Percentiles rank a stretch among this genome's conserved stretches.
Evolutionary conservation across 2,797 vertebrate genomes (phyloP).

Genomic region (Peromyscus attwateri): DNA sequence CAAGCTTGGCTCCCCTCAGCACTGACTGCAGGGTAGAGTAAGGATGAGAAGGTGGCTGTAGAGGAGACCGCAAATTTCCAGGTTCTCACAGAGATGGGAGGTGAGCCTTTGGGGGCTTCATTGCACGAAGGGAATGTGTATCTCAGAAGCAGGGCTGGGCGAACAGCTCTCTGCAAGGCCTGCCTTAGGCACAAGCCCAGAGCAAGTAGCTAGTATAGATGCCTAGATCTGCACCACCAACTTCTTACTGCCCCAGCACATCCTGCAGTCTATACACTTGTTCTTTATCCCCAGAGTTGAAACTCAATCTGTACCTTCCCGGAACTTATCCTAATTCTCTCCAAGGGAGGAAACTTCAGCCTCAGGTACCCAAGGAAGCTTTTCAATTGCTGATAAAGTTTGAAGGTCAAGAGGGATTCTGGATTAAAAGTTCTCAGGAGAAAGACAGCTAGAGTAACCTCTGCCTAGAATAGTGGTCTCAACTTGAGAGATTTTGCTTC

Average conservation of each 20-base stretch:
- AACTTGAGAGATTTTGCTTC: not conserved
- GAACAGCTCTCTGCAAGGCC: not conserved
- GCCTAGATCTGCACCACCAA: not conserved
- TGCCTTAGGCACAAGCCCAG: not conserved
- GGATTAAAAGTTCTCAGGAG: not conserved
- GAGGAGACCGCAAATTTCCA: not conserved
- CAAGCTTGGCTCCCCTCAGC: conserved; percentile 95
- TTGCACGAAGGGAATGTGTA: not conserved
- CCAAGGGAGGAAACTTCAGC: not conserved
- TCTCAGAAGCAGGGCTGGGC: not conserved
- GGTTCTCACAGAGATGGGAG: not conserved
- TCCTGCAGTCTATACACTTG: not conserved
- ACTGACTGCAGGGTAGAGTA: conserved; percentile 90
- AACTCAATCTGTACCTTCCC: not conserved
- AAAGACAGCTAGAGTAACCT: conserved; percentile 13
- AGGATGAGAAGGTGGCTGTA: not conserved
- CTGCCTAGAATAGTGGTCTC: not conserved
- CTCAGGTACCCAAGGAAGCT: not conserved
- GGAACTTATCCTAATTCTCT: not conserved
- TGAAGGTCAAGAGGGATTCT: conserved; percentile 48
- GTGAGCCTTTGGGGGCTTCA: not conserved
- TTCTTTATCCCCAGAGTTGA: not conserved
- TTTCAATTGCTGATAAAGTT: not conserved
- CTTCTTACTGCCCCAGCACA: not conserved
- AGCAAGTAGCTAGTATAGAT: not conserved